phyloP scores from a whole-genome alignment of 2,888 invertebrate genomes.

The Apodemia duryi region DNA sequence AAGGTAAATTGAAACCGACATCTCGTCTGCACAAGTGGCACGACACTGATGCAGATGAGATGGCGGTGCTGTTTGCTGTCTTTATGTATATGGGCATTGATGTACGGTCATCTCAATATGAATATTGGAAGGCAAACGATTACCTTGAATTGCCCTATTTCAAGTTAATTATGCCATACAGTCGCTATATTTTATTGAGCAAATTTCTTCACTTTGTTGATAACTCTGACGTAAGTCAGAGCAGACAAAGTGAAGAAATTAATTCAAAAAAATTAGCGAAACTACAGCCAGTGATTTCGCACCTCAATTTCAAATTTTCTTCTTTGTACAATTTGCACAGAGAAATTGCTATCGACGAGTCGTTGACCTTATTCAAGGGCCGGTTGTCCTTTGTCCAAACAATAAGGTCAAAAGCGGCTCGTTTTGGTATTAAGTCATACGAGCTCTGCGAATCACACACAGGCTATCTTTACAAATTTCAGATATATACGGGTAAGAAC shows the following conservation, averaged over 20 bases:
- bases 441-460: slow-evolving; percentile 10
- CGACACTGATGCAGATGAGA: slow-evolving; percentile 10
- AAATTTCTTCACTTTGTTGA: slow-evolving; percentile 14
- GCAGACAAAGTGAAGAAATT: background rate
- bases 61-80: slow-evolving; percentile 1
- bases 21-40: slow-evolving; percentile 3
- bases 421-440: slow-evolving; percentile 14
- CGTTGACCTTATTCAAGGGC: slow-evolving; percentile 15
- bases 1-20: slow-evolving; percentile 8
- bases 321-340: background rate
- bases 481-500: slow-evolving; percentile 11
- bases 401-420: slow-evolving; percentile 12
- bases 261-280: slow-evolving; percentile 10
- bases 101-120: background rate
- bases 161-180: background rate
- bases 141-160: background rate
- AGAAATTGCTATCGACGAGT: slow-evolving; percentile 16
- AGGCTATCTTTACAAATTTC: slow-evolving; percentile 3
- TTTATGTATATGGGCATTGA: slow-evolving; percentile 7
- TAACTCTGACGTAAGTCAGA: slow-evolving; percentile 14
- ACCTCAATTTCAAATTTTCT: slow-evolving; percentile 5
- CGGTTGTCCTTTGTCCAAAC: slow-evolving; percentile 13
- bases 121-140: slow-evolving; percentile 8
- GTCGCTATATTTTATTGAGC: background rate
- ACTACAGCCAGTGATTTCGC: slow-evolving; percentile 13